phyloP scores from a whole-genome alignment of 2,797 vertebrate species.

The Muscicapa comitata region DNA sequence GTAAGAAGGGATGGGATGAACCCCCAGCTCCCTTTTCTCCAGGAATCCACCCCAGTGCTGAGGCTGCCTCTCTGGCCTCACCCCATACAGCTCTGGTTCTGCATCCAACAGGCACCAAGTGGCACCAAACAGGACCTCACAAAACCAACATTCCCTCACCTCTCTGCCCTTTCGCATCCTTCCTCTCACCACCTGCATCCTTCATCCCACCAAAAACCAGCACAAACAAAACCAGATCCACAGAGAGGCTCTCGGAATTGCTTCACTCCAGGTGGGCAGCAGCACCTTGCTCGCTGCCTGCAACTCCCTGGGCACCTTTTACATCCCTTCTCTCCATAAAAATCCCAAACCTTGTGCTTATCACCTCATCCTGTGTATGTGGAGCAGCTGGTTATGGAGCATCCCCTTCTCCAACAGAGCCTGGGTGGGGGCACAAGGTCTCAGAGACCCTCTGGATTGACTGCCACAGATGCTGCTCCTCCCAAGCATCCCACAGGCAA shows the following conservation, averaged over 20 bases:
- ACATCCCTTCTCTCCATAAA: neutral
- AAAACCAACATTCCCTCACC: neutral
- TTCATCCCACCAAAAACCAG: neutral
- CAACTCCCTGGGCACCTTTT: neutral
- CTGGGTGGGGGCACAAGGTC: neutral
- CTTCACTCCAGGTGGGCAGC: neutral
- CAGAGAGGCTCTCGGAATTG: neutral
- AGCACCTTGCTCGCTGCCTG: fast-evolving
- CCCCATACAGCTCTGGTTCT: neutral
- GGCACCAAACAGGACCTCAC: fast-evolving
- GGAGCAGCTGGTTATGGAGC: neutral
- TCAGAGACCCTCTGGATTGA: neutral
- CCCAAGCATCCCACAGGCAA: neutral
- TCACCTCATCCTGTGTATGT: neutral
- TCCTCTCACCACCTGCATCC: neutral
- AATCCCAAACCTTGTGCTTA: neutral
- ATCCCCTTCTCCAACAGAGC: neutral
- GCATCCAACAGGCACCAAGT: neutral
- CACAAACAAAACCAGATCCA: neutral
- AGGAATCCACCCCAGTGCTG: neutral
- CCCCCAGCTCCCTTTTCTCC: neutral
- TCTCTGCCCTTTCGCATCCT: neutral
- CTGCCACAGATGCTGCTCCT: fast-evolving
- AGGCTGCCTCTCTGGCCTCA: neutral
- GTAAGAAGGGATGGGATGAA: neutral